Evolutionary conservation across 2,888 invertebrate genomes (phyloP), one percentile per base, ranked within the genome.

Genomic region (Spodoptera exigua): DNA sequence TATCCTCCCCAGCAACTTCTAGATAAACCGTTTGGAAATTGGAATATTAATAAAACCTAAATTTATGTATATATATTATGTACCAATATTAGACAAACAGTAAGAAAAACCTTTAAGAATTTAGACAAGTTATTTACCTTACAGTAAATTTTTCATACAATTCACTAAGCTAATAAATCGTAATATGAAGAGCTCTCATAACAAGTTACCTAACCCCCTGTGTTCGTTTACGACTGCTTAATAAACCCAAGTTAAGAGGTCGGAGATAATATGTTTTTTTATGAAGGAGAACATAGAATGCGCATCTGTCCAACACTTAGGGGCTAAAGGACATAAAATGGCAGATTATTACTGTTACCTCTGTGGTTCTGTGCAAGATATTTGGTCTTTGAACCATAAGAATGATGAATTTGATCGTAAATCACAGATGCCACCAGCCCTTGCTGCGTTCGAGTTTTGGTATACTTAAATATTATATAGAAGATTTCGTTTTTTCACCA

Each of bases 171-270:
- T 14, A 36, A 36, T 14, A 32, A n/a, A 27, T n/a, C 21, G 13
- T 13, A 16, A 16, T 21, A 16, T 37, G 45, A 9, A 32, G 44
- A 45, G 37, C 13, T 2, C 56, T 80, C 78, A 83, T 85, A 82
- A 86, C 83, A 74, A 78, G 79, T 74, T 82, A 84, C 85, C 84
- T 72, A 75, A 75, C 75, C 84, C 86, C 87, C 84, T 83, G 73
- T 75, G 73, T 73, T 67, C 70, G 61, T 91, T 92, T 89, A 92
- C 88, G 91, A 91, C 83, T 86, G 81, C 83, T 89, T 91, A 89
- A 92, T 91, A 91, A 91, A 91, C 88, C 86, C 80, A 77, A 63
- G 83, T 80, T 85, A 82, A 83, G 80, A 64, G 78, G 46, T 78
- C 76, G 49, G 48, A 68, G 74, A 82, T 73, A 87, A 87, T 87